A percentile compares a stretch with the other conserved stretches of the same genome.
phyloP scores from a whole-genome alignment of 2,888 invertebrate genomes.

The Cantharis lateralis region DNA sequence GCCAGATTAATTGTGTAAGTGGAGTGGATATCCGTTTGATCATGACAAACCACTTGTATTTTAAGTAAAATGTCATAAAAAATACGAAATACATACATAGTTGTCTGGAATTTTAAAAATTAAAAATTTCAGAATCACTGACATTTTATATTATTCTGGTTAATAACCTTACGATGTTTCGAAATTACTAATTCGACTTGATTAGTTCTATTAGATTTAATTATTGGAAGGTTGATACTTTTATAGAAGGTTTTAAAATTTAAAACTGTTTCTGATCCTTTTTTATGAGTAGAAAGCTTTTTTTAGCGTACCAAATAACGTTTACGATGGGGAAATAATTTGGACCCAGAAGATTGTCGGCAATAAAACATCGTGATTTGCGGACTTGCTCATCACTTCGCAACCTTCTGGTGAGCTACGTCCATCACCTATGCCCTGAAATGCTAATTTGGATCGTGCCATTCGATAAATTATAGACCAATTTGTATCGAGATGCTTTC shows the following conservation, averaged over 20 bases:
- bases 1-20: not conserved
- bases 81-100: not conserved
- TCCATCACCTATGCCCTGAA: not conserved
- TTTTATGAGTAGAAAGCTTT: not conserved
- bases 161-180: not conserved
- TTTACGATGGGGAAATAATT: not conserved
- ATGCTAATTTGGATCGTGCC: not conserved
- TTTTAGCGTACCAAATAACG: not conserved
- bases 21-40: not conserved
- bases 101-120: not conserved
- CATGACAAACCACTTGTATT: not conserved
- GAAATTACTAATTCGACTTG: not conserved
- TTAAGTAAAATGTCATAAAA: too few species aligned
- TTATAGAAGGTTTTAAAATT: not conserved
- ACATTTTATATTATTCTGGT: not conserved
- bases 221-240: not conserved
- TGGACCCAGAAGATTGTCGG: not conserved
- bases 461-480: not conserved
- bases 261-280: not conserved
- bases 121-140: not conserved
- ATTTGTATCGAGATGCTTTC: not conserved
- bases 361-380: not conserved
- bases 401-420: not conserved
- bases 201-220: not conserved
- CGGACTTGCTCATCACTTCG: not conserved